phyloP scores from a whole-genome alignment of 1,140 invertebrate genomes.

The Papilio xuthus region DNA sequence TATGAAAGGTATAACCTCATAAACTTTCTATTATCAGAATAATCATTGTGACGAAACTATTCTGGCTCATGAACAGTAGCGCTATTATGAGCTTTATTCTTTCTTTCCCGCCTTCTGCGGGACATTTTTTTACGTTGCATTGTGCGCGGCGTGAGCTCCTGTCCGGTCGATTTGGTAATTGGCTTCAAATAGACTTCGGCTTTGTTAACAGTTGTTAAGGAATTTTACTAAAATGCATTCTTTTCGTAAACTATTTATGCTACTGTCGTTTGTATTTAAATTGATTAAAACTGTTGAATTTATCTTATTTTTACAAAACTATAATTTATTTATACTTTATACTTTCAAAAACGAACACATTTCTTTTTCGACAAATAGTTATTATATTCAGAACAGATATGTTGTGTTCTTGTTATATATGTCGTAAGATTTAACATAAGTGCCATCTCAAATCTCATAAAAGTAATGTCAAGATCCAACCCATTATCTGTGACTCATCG shows the following conservation, averaged over 20 bases:
- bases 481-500: constrained; percentile 4
- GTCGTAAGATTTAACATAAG: background rate
- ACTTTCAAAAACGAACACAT: no score
- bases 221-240: background rate
- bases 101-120: constrained; percentile 5
- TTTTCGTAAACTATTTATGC: background rate
- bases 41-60: background rate
- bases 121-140: constrained; percentile 35
- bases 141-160: constrained; percentile 47
- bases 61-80: background rate
- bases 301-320: no score
- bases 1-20: no score
- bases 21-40: background rate
- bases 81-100: background rate
- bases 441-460: constrained; percentile 2
- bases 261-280: background rate
- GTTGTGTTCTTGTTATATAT: background rate
- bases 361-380: no score
- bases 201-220: background rate
- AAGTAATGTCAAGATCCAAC: constrained; percentile 1
- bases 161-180: constrained; percentile 49
- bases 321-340: no score
- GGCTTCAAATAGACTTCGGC: constrained; percentile 23
- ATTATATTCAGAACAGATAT: no score
- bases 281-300: no score